A percentile compares a stretch with the other conserved stretches of the same genome.
phyloP scores from a whole-genome alignment of 2,113 vertebrate genomes.

The Rousettus leschenaultii region DNA sequence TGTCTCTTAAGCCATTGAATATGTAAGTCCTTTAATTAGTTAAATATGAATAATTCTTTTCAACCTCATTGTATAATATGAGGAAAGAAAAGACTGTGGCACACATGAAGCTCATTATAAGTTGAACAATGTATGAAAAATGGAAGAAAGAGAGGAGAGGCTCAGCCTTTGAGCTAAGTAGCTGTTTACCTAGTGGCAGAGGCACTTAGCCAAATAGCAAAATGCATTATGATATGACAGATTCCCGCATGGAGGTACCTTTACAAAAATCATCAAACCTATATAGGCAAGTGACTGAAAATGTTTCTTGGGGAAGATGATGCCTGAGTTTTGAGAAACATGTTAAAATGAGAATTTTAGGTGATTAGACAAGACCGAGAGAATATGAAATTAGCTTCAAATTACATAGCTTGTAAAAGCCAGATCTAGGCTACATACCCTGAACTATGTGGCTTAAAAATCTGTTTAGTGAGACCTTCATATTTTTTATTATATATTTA shows the following conservation, averaged over 20 bases:
- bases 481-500: background rate
- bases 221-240: background rate
- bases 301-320: background rate
- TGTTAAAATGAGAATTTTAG: background rate
- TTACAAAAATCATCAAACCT: background rate
- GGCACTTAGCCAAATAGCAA: background rate
- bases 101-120: background rate
- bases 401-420: background rate
- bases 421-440: background rate
- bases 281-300: background rate
- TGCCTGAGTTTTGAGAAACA: background rate
- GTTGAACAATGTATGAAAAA: background rate
- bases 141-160: background rate
- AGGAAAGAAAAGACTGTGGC: background rate
- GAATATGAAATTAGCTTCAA: background rate
- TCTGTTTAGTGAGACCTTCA: background rate
- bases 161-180: background rate
- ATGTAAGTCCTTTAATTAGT: background rate
- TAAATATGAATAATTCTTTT: background rate
- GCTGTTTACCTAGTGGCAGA: background rate
- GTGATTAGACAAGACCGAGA: background rate
- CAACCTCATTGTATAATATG: background rate
- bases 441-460: background rate
- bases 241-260: fast-evolving
- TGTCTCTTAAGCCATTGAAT: background rate